Base-by-base conservation (phyloP, 2,888 invertebrate genomes). In the Flexamia atlantica region DNA sequence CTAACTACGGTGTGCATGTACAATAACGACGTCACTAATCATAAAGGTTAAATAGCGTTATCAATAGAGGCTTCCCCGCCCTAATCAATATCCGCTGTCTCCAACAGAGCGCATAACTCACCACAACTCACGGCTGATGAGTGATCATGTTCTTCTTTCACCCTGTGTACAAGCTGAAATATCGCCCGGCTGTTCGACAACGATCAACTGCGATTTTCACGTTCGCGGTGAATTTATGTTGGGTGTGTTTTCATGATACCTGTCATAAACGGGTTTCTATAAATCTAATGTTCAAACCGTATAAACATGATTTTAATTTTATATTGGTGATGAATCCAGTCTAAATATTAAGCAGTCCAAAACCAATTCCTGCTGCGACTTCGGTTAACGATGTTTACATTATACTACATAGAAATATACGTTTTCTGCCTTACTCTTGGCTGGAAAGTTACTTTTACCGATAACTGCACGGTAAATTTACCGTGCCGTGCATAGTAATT, bases 81-180 rank as follows among this genome's bases (percentile, higher is more conserved):
- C 42, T 2, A 42, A 72, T 72, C 72, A 72, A 72, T 76, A 46
- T 50, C 5, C 74, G 74, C 46, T 76, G 74, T 76, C 74, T 46
- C 25, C 23, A 28, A 4, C 74, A 76, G 74, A 76, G 25, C 23
- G 46, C 74, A 46, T 76, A 46, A 76, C 74, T 46, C 74, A 46
- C 25, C 12, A 46, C 14, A 17, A 46, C 17, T 46, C 36, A 36
- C 36, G 5, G 36, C n/a, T 68, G 32, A 70, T 70, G 70, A 70
- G 32, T 70, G 10, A 1, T 70, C 70, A 28, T 32, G 70, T 23
- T 25, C 60, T 60, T 60, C 60, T 60, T 60, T 25, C 60, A 23
- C 60, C 68, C 68, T 68, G n/a, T 68, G 4, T 17, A 68, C 68
- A 68, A 0, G 68, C 14, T 68, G 68, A 68, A 30, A 68, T 68